phyloP scores from a whole-genome alignment of 2,888 invertebrate genomes.

The Stenchaetothrips biformis region DNA sequence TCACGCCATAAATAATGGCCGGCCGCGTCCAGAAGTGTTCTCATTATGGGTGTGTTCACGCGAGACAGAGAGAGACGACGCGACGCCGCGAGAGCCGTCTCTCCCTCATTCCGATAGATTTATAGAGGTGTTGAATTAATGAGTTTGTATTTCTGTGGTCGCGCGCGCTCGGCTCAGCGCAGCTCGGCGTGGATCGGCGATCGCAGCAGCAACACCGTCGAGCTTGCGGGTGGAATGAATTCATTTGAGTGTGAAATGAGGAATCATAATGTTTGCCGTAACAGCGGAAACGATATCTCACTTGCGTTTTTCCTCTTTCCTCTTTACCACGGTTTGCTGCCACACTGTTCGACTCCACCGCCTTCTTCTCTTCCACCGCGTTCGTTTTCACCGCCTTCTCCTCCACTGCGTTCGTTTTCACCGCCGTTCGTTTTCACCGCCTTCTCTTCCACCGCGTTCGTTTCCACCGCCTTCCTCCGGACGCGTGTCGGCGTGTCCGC shows the following conservation, averaged over 20 bases:
- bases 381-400: too few species aligned
- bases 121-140: slow-evolving; percentile 25
- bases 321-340: too few species aligned
- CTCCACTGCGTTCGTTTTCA: too few species aligned
- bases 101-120: slow-evolving; percentile 21
- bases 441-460: too few species aligned
- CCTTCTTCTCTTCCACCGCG: too few species aligned
- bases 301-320: neutral
- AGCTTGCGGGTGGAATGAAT: neutral
- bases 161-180: neutral
- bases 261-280: slow-evolving; percentile 21
- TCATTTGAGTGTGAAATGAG: slow-evolving; percentile 13
- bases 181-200: neutral
- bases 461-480: too few species aligned
- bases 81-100: neutral
- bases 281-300: slow-evolving; percentile 10
- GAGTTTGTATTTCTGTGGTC: slow-evolving; percentile 14
- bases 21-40: slow-evolving; percentile 14
- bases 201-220: too few species aligned
- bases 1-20: slow-evolving; percentile 11
- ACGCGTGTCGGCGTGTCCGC: too few species aligned
- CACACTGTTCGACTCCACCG: too few species aligned
- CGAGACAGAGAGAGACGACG: neutral
- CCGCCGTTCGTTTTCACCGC: too few species aligned
- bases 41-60: slow-evolving; percentile 23